Base-by-base conservation (phyloP, 2,888 invertebrate genomes). In the Acrocera orbiculus region DNA sequence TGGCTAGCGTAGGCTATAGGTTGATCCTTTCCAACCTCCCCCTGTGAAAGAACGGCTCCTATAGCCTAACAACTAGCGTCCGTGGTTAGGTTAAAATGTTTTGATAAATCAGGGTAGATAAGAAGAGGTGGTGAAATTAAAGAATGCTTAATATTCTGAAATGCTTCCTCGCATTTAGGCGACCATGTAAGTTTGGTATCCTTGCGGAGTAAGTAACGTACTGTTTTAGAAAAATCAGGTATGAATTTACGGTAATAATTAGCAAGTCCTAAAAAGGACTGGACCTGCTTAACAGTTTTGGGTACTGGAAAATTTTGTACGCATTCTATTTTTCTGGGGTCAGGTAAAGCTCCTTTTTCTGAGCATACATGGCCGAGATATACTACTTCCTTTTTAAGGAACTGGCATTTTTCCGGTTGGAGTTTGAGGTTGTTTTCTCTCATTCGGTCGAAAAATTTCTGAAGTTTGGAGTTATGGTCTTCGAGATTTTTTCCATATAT, bases 21-120 rank as follows among this genome's bases (percentile, higher is more conserved):
- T n/a, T n/a, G n/a, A n/a, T n/a, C n/a, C n/a, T n/a, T n/a, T n/a
- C n/a, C n/a, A n/a, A n/a, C n/a, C n/a, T n/a, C n/a, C n/a, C n/a
- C n/a, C n/a, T n/a, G n/a, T n/a, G n/a, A n/a, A n/a, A n/a, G n/a
- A n/a, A n/a, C n/a, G n/a, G n/a, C n/a, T n/a, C n/a, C n/a, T n/a
- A n/a, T n/a, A n/a, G n/a, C n/a, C n/a, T n/a, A n/a, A n/a, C n/a
- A n/a, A n/a, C 41, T 40, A 1, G 50, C 49, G 27, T 51, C 50
- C 1, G 47, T 48, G 3, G 47, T 46, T n/a, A 51, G 10, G 7
- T 36, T 27, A 29, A 50, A 51, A 4, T 3, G 13, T 22, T 30
- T 19, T 4, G 20, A 9, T 13, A 13, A 30, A 2, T 22, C 22
- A 9, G 22, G 22, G 10, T 30, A 22, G 4, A 4, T 6, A 13